A percentile compares a stretch with the other conserved stretches of the same genome.
Evolutionary conservation across 2,113 vertebrate species (phyloP).

Genomic region (Chaenocephalus aceratus): DNA sequence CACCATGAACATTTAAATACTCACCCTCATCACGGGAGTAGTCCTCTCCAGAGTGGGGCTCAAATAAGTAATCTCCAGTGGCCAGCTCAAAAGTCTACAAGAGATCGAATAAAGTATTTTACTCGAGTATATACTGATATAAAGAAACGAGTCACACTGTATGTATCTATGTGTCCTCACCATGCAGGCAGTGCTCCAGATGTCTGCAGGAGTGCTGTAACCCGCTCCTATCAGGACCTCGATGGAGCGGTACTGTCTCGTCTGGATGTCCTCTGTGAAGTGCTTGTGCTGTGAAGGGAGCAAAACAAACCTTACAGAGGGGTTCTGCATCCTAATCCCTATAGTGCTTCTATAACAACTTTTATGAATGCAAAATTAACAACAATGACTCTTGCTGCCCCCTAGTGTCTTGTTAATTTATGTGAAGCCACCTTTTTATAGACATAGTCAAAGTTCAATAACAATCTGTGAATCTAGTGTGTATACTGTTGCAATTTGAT

Average conservation of each 20-base stretch:
- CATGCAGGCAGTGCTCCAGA: constrained; percentile 99
- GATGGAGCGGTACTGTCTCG: constrained; percentile 96
- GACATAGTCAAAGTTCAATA: too few species aligned
- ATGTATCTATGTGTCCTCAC: constrained; percentile 81
- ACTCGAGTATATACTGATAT: neutral
- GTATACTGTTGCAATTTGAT: neutral
- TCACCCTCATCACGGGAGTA: constrained; percentile 98
- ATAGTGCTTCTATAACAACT: too few species aligned
- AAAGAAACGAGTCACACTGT: neutral
- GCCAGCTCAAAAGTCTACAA: constrained; percentile 95
- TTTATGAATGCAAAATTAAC: neutral
- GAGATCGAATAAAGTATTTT: constrained; percentile 9
- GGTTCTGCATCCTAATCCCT: too few species aligned
- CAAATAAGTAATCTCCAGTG: constrained; percentile 97
- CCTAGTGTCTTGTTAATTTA: neutral
- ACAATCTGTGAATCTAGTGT: neutral
- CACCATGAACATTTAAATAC: constrained; percentile 49
- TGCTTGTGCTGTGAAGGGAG: constrained; percentile 92
- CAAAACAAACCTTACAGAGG: constrained; percentile 39
- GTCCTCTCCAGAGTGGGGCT: constrained; percentile 98
- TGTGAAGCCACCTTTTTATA: neutral
- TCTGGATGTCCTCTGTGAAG: constrained; percentile 99
- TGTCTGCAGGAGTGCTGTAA: constrained; percentile 98
- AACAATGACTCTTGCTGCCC: neutral
- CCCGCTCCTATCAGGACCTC: constrained; percentile 99